Evolutionary conservation across 2,113 vertebrate genomes (phyloP), one percentile per base, ranked within the genome.

Genomic region (Nanorana parkeri): DNA sequence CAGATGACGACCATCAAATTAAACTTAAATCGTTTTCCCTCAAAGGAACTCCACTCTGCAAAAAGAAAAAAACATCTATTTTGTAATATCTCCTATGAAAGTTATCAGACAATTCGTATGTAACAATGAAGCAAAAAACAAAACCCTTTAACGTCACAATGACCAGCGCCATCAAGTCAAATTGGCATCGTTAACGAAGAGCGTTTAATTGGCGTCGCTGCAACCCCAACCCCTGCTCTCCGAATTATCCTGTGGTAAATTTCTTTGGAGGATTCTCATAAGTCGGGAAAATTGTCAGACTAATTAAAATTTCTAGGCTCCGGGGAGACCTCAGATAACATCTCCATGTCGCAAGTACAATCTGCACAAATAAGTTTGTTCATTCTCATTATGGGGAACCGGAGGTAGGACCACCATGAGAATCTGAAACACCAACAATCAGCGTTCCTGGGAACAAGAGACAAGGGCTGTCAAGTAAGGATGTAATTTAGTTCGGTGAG

Each of bases 401-500:
- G 41, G 28, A 61, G 21, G 55, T 51, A 65, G 52, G 41, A 68
- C 51, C 72, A 67, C 19, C 54, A 26, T 17, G 60, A 26, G 36
- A 75, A 61, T 75, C 13, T 17, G 32, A 36, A 60, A 36, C 21
- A 36, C 55, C 55, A 75, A 56, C 55, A 61, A 75, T 60, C 41
- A 36, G 36, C 36, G 36, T 36, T 21, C 20, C 15, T 17, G 72
- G 41, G 61, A 67, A 74, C 51, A 76, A 28, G 41, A 66, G 36
- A 10, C 64, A 68, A 20, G 26, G n/a, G 21, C 26, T 68, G 28
- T 24, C 32, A 68, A 32, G 47, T 83, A 68, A 68, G 36, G 63
- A 63, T 60, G 72, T 76, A 83, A 83, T 83, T 83, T 83, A 73
- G 68, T 81, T 81, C 72, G 60, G 68, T 81, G 65, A 73, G 68